These are phyloP conservation scores for Equus quagga DNA, from an alignment of 2,113 vertebrate species.

Conservation along the genomic window DNA sequence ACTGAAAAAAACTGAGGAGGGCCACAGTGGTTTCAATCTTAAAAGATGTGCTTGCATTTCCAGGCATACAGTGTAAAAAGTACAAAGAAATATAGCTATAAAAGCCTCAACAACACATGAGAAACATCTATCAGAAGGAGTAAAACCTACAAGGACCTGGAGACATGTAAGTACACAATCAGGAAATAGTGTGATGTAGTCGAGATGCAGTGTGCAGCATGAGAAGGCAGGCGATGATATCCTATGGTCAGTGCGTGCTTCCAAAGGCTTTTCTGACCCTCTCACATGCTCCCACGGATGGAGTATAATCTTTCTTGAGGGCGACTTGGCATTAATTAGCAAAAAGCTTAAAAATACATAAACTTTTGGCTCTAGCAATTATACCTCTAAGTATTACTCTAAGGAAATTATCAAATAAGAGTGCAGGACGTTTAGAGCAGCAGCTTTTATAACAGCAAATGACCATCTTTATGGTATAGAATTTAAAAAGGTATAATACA, in stretches of 20 bases:
- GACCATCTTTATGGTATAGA: not conserved
- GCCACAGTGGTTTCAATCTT: not conserved
- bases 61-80: not conserved
- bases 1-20: not conserved
- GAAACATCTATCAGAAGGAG: not conserved
- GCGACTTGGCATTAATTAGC: not conserved
- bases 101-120: not conserved
- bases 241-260: not conserved
- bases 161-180: not conserved
- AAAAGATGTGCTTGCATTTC: not conserved
- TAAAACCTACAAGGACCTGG: not conserved
- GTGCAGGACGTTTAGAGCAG: not conserved
- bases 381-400: not conserved
- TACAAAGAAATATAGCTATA: not conserved
- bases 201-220: not conserved
- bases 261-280: not conserved
- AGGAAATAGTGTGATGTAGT: not conserved
- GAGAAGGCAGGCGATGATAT: not conserved
- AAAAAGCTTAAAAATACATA: constrained; percentile 29
- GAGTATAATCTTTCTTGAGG: not conserved
- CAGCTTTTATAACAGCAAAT: constrained; percentile 16
- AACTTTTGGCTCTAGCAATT: not conserved
- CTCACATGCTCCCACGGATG: not conserved
- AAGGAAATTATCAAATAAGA: not conserved
- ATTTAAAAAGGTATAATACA: not conserved